Percentiles rank a stretch among this genome's conserved stretches.
phyloP scores from a whole-genome alignment of 92 coral and sea anemone species.

The Porites divaricata region DNA sequence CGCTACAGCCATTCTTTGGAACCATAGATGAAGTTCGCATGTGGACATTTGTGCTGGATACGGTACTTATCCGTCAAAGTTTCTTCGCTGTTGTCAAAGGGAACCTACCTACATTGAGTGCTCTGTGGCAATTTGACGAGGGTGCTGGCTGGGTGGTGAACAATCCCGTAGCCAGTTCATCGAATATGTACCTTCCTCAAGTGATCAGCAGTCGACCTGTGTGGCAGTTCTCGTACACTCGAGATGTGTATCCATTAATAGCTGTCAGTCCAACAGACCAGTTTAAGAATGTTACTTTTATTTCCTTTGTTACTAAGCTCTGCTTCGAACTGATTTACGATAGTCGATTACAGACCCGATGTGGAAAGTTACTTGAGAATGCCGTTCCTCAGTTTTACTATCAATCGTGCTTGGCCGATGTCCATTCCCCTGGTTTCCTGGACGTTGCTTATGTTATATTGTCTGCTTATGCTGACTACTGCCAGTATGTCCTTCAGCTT shows the following conservation, averaged over 20 bases:
- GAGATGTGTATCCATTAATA: conserved; percentile 53
- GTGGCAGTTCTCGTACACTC: conserved; percentile 92
- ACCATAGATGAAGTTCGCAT: conserved; percentile 87
- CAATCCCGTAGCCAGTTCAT: conserved; percentile 57
- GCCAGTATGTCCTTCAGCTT: conserved; percentile 63
- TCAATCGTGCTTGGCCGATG: conserved; percentile 75
- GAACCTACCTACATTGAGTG: conserved; percentile 59
- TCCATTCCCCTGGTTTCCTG: conserved; percentile 61
- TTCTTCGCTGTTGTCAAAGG: conserved; percentile 64
- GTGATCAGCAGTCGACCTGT: conserved; percentile 77
- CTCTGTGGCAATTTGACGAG: conserved; percentile 96
- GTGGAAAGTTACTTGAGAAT: conserved; percentile 53
- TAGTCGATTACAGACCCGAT: conserved; percentile 47
- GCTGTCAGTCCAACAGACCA: conserved; percentile 34
- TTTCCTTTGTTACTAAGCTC: conserved; percentile 51
- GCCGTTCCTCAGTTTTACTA: conserved; percentile 82
- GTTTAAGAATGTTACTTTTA: conserved; percentile 71
- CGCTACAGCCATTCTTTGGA: conserved; percentile 86
- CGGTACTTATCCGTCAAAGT: conserved; percentile 90
- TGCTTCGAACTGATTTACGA: conserved; percentile 79
- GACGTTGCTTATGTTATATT: conserved; percentile 75
- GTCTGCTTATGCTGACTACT: conserved; percentile 88
- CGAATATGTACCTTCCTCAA: conserved; percentile 65
- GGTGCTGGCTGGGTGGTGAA: conserved; percentile 79
- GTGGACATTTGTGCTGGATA: conserved; percentile 78